phyloP scores from a whole-genome alignment of 2,888 invertebrate species.

The Danaus chrysippus region DNA sequence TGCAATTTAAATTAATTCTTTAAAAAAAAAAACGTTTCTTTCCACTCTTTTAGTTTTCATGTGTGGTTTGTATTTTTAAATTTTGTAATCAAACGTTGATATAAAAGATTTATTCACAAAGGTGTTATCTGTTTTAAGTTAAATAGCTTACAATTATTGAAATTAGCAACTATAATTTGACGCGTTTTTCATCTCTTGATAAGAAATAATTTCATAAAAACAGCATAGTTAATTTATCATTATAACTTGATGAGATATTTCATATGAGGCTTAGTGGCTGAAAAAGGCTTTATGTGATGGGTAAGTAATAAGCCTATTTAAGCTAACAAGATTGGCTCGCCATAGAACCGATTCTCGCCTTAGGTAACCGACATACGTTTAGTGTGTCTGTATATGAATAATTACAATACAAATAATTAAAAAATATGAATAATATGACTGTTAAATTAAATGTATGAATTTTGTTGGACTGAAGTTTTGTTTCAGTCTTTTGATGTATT shows the following conservation, averaged over 20 bases:
- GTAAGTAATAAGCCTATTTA: slow-evolving; percentile 21
- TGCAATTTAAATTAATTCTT: no score
- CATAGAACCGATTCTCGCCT: slow-evolving; percentile 18
- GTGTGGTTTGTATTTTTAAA: no score
- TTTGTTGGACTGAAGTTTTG: background rate
- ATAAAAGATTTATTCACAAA: background rate
- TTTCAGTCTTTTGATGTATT: no score
- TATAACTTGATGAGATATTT: slow-evolving; percentile 1
- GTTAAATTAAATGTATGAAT: slow-evolving; percentile 8
- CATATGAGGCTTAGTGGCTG: slow-evolving; percentile 10
- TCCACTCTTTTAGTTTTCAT: no score
- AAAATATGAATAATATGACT: background rate
- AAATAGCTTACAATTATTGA: background rate
- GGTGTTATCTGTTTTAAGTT: background rate
- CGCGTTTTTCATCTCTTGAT: no score
- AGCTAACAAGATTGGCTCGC: slow-evolving; percentile 21
- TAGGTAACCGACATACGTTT: slow-evolving; percentile 11
- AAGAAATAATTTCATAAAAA: no score
- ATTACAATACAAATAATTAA: background rate
- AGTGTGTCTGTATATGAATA: background rate
- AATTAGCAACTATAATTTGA: no score
- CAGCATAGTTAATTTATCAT: background rate
- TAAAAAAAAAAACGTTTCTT: no score
- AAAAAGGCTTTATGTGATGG: slow-evolving; percentile 18
- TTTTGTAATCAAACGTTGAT: no score